These are phyloP conservation scores for Oeneis ivallda DNA, from an alignment of 2,888 invertebrate species.

Conservation along the genomic window DNA sequence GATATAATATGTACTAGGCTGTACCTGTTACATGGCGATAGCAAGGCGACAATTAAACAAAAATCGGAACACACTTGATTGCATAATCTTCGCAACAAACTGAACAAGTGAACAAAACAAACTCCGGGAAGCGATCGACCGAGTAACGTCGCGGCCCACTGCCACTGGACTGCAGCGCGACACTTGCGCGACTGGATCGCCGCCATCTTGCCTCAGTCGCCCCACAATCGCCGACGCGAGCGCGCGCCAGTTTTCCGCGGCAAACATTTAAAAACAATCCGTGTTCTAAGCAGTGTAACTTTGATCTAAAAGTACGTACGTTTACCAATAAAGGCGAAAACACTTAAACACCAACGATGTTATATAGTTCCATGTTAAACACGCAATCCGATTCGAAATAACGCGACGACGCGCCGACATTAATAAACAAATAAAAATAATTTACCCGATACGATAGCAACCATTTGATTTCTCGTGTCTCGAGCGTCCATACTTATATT, in stretches of 20 bases:
- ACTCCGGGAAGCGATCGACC: too few species aligned
- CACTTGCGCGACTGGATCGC: slow-evolving; percentile 49
- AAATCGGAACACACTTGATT: background rate
- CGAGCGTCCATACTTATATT: too few species aligned
- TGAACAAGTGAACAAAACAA: background rate
- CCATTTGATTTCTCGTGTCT: too few species aligned
- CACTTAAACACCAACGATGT: too few species aligned
- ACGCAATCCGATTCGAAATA: background rate
- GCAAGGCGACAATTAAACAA: background rate
- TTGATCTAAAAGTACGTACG: background rate
- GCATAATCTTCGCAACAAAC: background rate
- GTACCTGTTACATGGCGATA: too few species aligned
- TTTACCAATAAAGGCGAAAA: background rate
- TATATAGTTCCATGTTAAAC: too few species aligned
- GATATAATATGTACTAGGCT: too few species aligned
- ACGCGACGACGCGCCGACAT: background rate
- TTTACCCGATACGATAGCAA: too few species aligned
- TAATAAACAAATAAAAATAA: too few species aligned
- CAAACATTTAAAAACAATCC: background rate
- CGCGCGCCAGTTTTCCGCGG: slow-evolving; percentile 18
- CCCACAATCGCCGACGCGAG: slow-evolving; percentile 40
- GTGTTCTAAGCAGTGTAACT: background rate
- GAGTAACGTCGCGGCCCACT: background rate
- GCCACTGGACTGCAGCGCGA: slow-evolving; percentile 47
- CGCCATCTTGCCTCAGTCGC: slow-evolving; percentile 57